Base-by-base conservation (phyloP, 1,140 invertebrate species). In the Araneus ventricosus region DNA sequence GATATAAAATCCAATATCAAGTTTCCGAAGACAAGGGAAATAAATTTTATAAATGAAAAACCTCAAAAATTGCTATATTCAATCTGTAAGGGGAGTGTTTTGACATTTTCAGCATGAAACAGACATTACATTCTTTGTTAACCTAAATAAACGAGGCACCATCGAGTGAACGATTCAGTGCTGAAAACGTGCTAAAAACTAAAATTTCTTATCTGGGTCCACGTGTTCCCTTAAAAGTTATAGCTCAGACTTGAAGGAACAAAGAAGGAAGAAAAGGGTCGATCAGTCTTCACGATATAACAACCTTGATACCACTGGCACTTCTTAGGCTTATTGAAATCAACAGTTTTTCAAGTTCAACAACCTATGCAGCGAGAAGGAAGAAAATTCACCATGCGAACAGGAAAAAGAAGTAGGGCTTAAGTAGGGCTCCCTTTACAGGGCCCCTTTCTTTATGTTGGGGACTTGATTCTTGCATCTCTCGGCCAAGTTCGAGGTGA, bases 401-500 rank as follows among this genome's bases (percentile, higher is more conserved):
- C 30, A 87, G 85, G 59, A 87, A 87, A 39, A 10, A 87, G 85
- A 87, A 63, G 27, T 87, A 87, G 85, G 59, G 70, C 87, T 52
- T 75, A 88, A 27, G 39, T 75, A 34, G 30, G 52, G 45, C 24
- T 45, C 39, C 63, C 85, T 63, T 0, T n/a, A 37, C 52, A 63
- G 52, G 52, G 85, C 39, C 52, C 87, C 63, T 45, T 30, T 45
- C 67, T 70, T 34, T 75, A 34, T 34, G 30, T 34, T 39, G 67
- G 61, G 20, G 87, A 34, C 85, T 63, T 61, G 30, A 45, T 84
- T 34, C 57, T 87, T 30, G 45, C 34, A 41, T 45, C 37, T 88
- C 34, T 41, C 87, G 87, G 87, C 87, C 87, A 88, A 88, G 87
- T 88, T 88, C 87, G 87, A 88, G 87, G 87, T 70, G 87, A 87